phyloP scores from a whole-genome alignment of 2,888 invertebrate genomes.

The Isotomurus palustris region DNA sequence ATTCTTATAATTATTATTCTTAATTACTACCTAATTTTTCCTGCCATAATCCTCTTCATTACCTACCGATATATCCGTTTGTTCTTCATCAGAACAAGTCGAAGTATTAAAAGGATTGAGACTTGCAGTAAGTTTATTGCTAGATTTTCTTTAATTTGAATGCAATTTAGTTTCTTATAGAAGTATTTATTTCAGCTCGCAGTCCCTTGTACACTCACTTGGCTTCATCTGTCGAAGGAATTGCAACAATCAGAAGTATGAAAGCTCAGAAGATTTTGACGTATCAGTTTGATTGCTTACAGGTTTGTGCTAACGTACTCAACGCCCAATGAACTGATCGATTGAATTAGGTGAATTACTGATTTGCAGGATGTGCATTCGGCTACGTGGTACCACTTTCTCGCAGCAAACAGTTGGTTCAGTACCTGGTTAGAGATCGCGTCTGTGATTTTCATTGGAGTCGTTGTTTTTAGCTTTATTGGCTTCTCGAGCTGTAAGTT shows the following conservation, averaged over 20 bases:
- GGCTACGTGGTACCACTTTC: constrained; percentile 85
- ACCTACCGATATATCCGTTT: constrained; percentile 51
- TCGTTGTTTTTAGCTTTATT: constrained; percentile 81
- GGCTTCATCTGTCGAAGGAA: constrained; percentile 75
- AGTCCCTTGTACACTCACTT: constrained; percentile 95
- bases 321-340: constrained; percentile 11
- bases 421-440: constrained; percentile 88
- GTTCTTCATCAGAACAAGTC: constrained; percentile 53
- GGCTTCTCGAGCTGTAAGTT: constrained; percentile 51
- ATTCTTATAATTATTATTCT: constrained; percentile 52
- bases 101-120: constrained; percentile 55
- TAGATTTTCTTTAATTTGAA: too few species aligned
- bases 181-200: constrained; percentile 59
- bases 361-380: constrained; percentile 59
- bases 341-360: not conserved
- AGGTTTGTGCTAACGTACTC: constrained; percentile 54
- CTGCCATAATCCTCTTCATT: constrained; percentile 50
- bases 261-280: constrained; percentile 72
- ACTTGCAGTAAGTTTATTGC: constrained; percentile 50
- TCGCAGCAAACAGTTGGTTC: constrained; percentile 85
- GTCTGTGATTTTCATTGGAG: constrained; percentile 76
- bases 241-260: constrained; percentile 87
- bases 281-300: constrained; percentile 66
- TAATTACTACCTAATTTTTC: constrained; percentile 50
- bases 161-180: not conserved